Base-by-base conservation (phyloP, 2,888 invertebrate genomes). In the Panopea generosa region DNA sequence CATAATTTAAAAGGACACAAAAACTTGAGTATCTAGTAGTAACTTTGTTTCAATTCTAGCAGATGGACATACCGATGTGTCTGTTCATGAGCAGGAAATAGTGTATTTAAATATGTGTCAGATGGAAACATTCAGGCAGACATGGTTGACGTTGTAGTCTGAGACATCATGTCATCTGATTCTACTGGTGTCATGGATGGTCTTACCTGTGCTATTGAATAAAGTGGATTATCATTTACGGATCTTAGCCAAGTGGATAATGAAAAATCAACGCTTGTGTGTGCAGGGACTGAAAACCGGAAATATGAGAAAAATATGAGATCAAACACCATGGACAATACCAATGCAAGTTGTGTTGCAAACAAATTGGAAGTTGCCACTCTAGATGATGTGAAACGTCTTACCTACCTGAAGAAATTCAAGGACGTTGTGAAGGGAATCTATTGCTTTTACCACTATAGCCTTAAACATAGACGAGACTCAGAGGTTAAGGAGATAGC, bases 331-430 rank as follows among this genome's bases (percentile, higher is more conserved):
- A 7, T 27, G 49, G 1, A 50, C 29, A 20, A 29, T 61, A 18
- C 20, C 49, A 14, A 61, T 50, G 29, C 50, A 50, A n/a, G n/a
- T 20, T 61, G 50, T 33, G 49, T 61, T 7, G 50, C 50, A 1
- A 29, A 61, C 33, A 50, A 61, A 1, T 29, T 61, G 9, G 49
- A 61, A 50, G 20, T 61, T n/a, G 61, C 29, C 20, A 50, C 49
- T 14, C 7, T 33, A 16, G 50, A 61, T 50, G 38, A 29, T 18
- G 50, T 61, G n/a, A 61, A 61, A 49, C 20, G 45, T 18, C n/a
- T 29, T 18, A 14, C 3, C 2, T 61, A 61, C 1, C 1, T 61
- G 38, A 11, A 16, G n/a, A 47, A 29, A 22, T 61, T 61, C 22
- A 16, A 61, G 22, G 50, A 61, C 6, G 27, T 29, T 0, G n/a